phyloP scores from a whole-genome alignment of 2,113 vertebrate genomes.

The Spheniscus mendiculus region DNA sequence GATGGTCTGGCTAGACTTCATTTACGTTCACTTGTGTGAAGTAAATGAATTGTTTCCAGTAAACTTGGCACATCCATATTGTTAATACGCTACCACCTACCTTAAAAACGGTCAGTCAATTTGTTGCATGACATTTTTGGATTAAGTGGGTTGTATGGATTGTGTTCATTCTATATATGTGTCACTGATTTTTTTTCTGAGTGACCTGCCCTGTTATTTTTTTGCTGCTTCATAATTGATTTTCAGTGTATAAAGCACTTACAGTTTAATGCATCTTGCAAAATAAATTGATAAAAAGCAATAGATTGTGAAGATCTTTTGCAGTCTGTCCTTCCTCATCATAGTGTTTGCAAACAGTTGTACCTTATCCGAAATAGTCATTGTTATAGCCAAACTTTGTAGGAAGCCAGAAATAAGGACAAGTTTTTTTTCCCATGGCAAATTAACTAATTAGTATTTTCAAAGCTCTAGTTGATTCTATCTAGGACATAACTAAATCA shows the following conservation, averaged over 20 bases:
- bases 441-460: neutral
- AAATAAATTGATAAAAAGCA: constrained; percentile 2
- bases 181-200: constrained; percentile 7
- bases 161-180: neutral
- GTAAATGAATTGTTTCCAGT: constrained; percentile 71
- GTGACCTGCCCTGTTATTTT: neutral
- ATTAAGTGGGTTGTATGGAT: constrained; percentile 33
- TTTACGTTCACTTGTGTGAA: neutral
- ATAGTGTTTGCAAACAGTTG: neutral
- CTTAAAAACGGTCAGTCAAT: constrained; percentile 41
- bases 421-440: neutral
- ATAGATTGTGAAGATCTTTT: neutral
- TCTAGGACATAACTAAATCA: neutral
- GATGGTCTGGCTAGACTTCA: constrained; percentile 5
- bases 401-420: neutral
- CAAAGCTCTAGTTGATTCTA: neutral
- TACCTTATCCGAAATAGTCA: neutral
- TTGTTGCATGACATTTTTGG: constrained; percentile 2
- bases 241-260: constrained; percentile 7
- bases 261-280: neutral
- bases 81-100: constrained; percentile 5
- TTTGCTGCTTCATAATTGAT: neutral
- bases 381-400: neutral
- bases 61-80: constrained; percentile 32
- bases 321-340: neutral